Conservation (phyloP, 2,113 vertebrate species). For the Silurus asotus region DNA sequence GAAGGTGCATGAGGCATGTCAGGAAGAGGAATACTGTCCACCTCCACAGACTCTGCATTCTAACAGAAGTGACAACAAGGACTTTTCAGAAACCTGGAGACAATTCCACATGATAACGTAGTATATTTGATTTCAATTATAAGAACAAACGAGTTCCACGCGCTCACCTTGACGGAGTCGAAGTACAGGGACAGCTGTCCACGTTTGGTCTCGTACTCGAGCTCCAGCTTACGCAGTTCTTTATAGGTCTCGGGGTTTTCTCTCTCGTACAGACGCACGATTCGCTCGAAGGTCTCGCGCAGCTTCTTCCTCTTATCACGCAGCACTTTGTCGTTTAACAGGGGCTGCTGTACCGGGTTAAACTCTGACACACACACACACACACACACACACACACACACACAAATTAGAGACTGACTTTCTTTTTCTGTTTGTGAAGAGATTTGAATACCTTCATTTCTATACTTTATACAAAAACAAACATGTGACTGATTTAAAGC, state of each 20-base stretch:
- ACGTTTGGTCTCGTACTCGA: slow-evolving; percentile 96
- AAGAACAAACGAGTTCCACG: not conserved
- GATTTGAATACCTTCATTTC: not conserved
- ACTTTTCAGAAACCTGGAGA: not conserved
- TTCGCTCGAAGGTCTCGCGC: slow-evolving; percentile 94
- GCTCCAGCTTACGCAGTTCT: slow-evolving; percentile 89
- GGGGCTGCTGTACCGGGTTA: slow-evolving; percentile 92
- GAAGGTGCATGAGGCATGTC: slow-evolving; percentile 98
- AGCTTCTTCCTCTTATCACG: slow-evolving; percentile 97
- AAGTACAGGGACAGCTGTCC: slow-evolving; percentile 95
- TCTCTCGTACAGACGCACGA: slow-evolving; percentile 91
- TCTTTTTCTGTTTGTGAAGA: not conserved
- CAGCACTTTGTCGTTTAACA: slow-evolving; percentile 95
- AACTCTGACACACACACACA: slow-evolving; percentile 77
- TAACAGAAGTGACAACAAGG: slow-evolving; percentile 52
- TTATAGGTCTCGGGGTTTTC: slow-evolving; percentile 97
- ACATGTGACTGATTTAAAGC: not conserved
- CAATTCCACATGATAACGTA: not conserved
- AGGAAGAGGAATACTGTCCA: slow-evolving; percentile 95
- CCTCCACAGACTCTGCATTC: slow-evolving; percentile 97
- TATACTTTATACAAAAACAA: not conserved
- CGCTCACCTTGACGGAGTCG: slow-evolving; percentile 92
- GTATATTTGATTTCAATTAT: too few species aligned
- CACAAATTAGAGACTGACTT: too few species aligned
- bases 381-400: not conserved